Percentiles rank a stretch among this genome's conserved stretches.
Evolutionary conservation across 2,797 vertebrate genomes (phyloP).

Genomic region (Micropoecilia bifurca): DNA sequence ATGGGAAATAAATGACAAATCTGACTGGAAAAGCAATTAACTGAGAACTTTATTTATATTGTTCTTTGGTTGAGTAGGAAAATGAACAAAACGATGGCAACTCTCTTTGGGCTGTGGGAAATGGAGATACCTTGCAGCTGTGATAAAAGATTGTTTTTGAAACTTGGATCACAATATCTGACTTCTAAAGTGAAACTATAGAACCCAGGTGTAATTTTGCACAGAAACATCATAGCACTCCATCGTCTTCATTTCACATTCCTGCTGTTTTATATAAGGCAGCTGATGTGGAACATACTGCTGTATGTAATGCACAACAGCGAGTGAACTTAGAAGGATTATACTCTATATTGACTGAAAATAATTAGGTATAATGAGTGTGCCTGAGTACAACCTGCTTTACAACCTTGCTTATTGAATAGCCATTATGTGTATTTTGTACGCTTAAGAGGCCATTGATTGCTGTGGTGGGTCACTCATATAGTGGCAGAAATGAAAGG

Average conservation of each 20-base stretch:
- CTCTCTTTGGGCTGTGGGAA: background rate
- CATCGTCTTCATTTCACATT: background rate
- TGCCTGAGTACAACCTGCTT: conserved; percentile 2
- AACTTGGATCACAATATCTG: background rate
- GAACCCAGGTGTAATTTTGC: background rate
- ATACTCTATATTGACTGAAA: conserved; percentile 3
- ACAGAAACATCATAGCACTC: background rate
- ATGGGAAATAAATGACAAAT: background rate
- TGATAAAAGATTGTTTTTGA: background rate
- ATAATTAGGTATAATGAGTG: background rate
- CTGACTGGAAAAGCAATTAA: background rate
- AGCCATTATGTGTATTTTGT: conserved; percentile 7
- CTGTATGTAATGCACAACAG: background rate
- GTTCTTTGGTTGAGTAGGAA: background rate
- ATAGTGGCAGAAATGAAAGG: background rate
- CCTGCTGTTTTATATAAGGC: background rate
- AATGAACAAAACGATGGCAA: background rate
- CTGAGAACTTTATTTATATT: background rate
- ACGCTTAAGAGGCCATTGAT: background rate
- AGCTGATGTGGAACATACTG: background rate
- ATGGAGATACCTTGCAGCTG: background rate
- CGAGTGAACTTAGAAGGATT: background rate
- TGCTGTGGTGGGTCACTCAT: background rate
- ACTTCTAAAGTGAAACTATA: background rate
- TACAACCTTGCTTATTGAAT: conserved; percentile 3